phyloP scores from a whole-genome alignment of 2,113 vertebrate species.

The Callopanchax toddi region DNA sequence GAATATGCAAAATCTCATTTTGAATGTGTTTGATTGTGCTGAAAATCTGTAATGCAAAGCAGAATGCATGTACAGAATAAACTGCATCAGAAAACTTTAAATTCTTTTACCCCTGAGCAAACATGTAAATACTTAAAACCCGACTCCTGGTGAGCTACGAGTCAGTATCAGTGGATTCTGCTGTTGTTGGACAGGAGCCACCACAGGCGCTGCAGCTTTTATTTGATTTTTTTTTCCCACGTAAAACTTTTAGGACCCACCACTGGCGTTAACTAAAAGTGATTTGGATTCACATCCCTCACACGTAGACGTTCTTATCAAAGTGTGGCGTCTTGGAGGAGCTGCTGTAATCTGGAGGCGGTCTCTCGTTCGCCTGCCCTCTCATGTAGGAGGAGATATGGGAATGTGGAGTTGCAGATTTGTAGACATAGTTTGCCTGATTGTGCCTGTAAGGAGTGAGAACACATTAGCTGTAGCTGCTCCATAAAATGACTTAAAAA shows the following conservation, averaged over 20 bases:
- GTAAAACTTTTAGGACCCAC: constrained; percentile 3
- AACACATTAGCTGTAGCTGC: constrained; percentile 9
- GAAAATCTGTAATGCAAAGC: constrained; percentile 8
- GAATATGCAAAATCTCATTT: too few species aligned
- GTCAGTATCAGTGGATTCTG: constrained; percentile 13
- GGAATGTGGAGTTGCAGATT: constrained; percentile 81
- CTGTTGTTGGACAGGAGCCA: constrained; percentile 13
- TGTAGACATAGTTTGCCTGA: constrained; percentile 79
- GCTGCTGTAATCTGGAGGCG: constrained; percentile 64
- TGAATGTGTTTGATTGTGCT: background rate
- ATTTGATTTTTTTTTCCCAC: background rate
- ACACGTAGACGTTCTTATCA: constrained; percentile 83
- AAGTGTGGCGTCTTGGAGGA: constrained; percentile 75
- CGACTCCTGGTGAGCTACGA: constrained; percentile 1
- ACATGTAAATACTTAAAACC: background rate
- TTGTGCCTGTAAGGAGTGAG: constrained; percentile 49
- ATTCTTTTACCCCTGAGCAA: background rate
- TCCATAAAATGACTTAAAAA: background rate
- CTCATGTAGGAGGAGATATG: constrained; percentile 82
- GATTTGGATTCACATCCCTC: constrained; percentile 43
- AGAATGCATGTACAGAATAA: constrained; percentile 13
- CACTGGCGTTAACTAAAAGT: constrained; percentile 3
- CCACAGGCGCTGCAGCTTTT: constrained; percentile 1
- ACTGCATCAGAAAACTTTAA: constrained; percentile 18
- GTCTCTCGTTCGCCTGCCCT: constrained; percentile 73